Evolutionary conservation across 2,113 vertebrate genomes (phyloP).

Genomic region (Upupa epops): DNA sequence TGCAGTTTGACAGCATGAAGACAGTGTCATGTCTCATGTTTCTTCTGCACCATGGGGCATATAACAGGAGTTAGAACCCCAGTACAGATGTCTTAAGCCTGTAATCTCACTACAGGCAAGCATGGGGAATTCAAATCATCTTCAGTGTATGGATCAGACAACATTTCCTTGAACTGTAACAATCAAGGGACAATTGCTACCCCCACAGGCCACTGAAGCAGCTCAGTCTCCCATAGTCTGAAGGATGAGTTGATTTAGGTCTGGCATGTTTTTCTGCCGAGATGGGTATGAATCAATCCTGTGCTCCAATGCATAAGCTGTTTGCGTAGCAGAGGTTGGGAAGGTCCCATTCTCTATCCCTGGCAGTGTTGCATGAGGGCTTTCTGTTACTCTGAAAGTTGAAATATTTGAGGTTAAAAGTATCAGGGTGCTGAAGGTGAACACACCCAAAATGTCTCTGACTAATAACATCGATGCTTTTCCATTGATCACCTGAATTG

Average conservation of each 20-base stretch:
- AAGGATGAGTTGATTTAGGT: conserved; percentile 18
- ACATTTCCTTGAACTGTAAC: conserved; percentile 1
- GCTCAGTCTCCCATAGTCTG: background rate
- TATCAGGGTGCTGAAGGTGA: too few species aligned
- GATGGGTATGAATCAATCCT: background rate
- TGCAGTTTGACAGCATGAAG: background rate
- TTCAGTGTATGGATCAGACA: background rate
- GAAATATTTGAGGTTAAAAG: too few species aligned
- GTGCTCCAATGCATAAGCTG: background rate
- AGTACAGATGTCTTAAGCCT: background rate
- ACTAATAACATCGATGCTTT: too few species aligned
- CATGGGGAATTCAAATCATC: background rate
- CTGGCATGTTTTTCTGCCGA: background rate
- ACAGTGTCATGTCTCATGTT: background rate
- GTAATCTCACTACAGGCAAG: background rate
- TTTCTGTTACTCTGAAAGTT: too few species aligned
- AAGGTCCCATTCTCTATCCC: too few species aligned
- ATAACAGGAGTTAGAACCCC: background rate
- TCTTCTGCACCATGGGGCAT: background rate
- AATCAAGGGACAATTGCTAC: conserved; percentile 6
- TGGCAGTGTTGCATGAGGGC: too few species aligned
- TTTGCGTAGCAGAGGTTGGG: too few species aligned
- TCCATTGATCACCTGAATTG: too few species aligned
- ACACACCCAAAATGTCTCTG: too few species aligned
- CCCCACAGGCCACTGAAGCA: conserved; percentile 22